Evolutionary conservation across 2,888 invertebrate species (phyloP).

Genomic region (Ganaspis brasiliensis): DNA sequence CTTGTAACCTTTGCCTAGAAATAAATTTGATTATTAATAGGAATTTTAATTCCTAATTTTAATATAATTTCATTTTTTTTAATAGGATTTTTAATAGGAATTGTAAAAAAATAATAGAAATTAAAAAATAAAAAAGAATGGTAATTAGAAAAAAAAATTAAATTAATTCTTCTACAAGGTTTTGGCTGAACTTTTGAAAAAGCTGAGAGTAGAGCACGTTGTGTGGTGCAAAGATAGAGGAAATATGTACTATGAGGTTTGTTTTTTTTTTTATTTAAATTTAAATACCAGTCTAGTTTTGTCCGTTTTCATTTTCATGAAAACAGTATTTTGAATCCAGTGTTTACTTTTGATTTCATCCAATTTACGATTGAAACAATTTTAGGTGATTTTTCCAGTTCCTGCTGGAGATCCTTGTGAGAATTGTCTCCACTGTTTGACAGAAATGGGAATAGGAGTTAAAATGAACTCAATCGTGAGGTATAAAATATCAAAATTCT

Average conservation of each 20-base stretch:
- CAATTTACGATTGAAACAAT: conserved; percentile 2
- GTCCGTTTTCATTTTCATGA: no score
- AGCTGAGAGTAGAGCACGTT: conserved; percentile 86
- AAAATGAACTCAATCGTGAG: conserved; percentile 87
- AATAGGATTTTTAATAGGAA: no score
- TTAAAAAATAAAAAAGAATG: background rate
- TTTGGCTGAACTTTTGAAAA: conserved; percentile 85
- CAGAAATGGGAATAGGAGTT: conserved; percentile 87
- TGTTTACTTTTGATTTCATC: conserved; percentile 74
- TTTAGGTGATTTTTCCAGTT: conserved; percentile 84
- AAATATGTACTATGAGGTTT: conserved; percentile 86
- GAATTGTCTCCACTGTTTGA: conserved; percentile 88
- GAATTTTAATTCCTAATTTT: no score
- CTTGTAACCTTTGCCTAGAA: no score
- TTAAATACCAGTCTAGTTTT: no score
- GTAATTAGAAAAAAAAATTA: no score
- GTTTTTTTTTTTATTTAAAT: background rate
- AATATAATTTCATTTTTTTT: no score
- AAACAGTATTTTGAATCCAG: no score
- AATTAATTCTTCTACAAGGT: conserved; percentile 83
- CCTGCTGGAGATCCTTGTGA: conserved; percentile 87
- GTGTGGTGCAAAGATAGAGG: conserved; percentile 87
- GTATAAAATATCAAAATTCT: conserved; percentile 79
- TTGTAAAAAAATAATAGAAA: no score
- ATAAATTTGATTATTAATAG: no score